Evolutionary conservation across 2,797 vertebrate species (phyloP).

Genomic region (Dipus sagitta): DNA sequence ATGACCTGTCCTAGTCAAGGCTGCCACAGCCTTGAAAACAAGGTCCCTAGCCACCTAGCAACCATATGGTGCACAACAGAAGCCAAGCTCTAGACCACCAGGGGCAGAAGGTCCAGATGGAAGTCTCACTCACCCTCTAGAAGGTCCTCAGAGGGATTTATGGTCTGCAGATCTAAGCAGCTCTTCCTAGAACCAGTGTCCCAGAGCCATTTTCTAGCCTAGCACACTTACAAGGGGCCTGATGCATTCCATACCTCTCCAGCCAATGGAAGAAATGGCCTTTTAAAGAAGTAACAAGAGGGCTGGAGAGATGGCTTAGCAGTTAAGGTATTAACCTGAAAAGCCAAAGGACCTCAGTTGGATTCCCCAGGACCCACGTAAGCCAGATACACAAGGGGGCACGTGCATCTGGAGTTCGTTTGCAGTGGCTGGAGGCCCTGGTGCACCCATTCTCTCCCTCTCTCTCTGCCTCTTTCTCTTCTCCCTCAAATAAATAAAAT

Average conservation of each 20-base stretch:
- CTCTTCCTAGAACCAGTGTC: not conserved
- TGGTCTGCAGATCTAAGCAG: not conserved
- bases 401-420: too few species aligned
- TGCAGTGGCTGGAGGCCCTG: too few species aligned
- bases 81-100: too few species aligned
- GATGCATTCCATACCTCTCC: not conserved
- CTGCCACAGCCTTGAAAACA: not conserved
- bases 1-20: not conserved
- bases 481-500: too few species aligned
- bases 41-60: not conserved
- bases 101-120: too few species aligned
- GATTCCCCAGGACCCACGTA: too few species aligned
- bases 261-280: not conserved
- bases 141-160: not conserved
- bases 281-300: not conserved
- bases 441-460: too few species aligned
- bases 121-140: not conserved
- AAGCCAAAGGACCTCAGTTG: too few species aligned
- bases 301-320: too few species aligned
- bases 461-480: too few species aligned
- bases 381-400: too few species aligned
- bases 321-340: too few species aligned
- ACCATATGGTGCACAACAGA: not conserved
- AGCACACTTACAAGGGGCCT: not conserved
- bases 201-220: not conserved